phyloP scores from a whole-genome alignment of 2,113 vertebrate species.

The Varanus salvator region DNA sequence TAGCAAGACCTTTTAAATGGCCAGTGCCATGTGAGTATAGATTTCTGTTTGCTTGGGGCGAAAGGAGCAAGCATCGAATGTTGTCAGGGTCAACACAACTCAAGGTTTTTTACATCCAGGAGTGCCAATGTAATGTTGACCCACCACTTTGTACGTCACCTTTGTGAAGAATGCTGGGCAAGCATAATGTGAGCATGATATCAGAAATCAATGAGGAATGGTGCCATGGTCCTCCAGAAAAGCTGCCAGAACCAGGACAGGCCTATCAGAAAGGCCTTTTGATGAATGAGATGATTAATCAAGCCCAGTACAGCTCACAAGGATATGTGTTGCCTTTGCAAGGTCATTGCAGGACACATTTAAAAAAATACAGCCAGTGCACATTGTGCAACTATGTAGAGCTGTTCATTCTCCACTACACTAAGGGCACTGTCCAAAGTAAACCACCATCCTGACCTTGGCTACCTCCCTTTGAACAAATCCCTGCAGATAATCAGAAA shows the following conservation, averaged over 20 bases:
- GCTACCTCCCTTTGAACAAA: constrained; percentile 11
- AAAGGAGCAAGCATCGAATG: not conserved
- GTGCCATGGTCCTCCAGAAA: constrained; percentile 32
- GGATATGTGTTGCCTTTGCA: constrained; percentile 29
- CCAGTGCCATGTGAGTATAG: constrained; percentile 14
- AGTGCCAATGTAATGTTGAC: not conserved
- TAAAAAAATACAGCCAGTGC: not conserved
- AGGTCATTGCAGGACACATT: constrained; percentile 23
- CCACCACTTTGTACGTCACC: constrained; percentile 32
- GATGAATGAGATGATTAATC: constrained; percentile 8
- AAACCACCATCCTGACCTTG: not conserved
- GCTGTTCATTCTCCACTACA: not conserved
- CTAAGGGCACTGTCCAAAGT: constrained; percentile 29
- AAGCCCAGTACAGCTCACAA: not conserved
- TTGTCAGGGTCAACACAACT: not conserved
- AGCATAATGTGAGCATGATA: constrained; percentile 7
- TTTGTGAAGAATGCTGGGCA: not conserved
- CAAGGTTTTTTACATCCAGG: constrained; percentile 13
- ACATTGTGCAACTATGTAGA: constrained; percentile 20
- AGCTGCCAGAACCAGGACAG: constrained; percentile 27
- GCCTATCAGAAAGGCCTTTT: constrained; percentile 27
- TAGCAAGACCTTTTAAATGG: constrained; percentile 10
- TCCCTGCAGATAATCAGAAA: constrained; percentile 1
- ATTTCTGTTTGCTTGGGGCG: constrained; percentile 13
- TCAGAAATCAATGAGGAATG: constrained; percentile 40